Base-by-base conservation (phyloP, 2,113 vertebrate species). In the Burhinus bistriatus region DNA sequence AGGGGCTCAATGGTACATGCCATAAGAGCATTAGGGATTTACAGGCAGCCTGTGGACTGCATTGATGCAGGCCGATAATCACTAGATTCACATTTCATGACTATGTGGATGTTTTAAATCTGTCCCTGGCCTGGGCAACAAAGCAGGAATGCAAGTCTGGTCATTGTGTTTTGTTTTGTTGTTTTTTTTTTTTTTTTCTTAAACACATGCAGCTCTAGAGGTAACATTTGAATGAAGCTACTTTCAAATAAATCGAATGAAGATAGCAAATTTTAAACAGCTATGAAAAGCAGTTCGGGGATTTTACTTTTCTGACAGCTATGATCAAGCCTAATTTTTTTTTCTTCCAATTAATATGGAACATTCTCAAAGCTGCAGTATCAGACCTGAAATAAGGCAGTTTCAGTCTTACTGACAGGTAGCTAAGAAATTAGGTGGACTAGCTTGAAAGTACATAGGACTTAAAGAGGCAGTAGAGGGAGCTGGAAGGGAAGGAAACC, bases 401-500 rank as follows among this genome's bases (percentile, higher is more conserved):
- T 78, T 86, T 66, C 14, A 52, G 22, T 73, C 88, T 72, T 81
- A 44, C 42, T 47, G 20, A 32, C 51, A 1, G 2, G 18, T 52
- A 66, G 22, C 51, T 51, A 45, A 68, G 51, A 71, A 84, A 59
- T 22, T 61, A 22, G 34, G 17, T 62, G 26, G 26, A 11, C 25
- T 62, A 15, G 1, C 20, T 23, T 78, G 21, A 57, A 66, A 82
- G 14, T 23, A 59, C 19, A 6, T 34, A 27, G 13, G 27, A 23
- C 13, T 58, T 71, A 15, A 44, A 73, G 30, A n/a, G 62, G 72
- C 94, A 51, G 81, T 55, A 97, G 96, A 89, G 95, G 94, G 93
- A 91, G 94, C 87, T 62, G 76, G 36, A 89, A 65, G 83, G 44
- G 96, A 93, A 91, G 81, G 49, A 91, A 92, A 87, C 15, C 9